phyloP scores from a whole-genome alignment of 2,888 invertebrate species.

The Philereme transversata region DNA sequence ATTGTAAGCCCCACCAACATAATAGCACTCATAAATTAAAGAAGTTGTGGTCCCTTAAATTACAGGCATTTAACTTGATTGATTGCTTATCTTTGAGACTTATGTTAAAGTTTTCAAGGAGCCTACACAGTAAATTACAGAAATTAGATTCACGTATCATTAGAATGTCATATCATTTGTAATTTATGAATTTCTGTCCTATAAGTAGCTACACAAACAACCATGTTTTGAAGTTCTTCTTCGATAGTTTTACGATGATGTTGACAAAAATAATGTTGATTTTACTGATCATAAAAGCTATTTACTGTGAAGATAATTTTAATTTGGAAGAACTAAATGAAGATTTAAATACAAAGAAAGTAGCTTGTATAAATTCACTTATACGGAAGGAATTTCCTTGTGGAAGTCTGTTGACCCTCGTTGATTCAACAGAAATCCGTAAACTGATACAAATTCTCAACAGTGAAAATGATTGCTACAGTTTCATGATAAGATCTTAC shows the following conservation, averaged over 20 bases:
- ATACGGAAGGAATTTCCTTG: constrained; percentile 45
- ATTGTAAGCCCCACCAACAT: no score
- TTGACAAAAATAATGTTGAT: constrained; percentile 20
- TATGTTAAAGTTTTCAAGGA: neutral
- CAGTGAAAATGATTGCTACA: constrained; percentile 43
- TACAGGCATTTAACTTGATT: no score
- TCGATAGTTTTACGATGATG: constrained; percentile 16
- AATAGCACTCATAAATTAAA: no score
- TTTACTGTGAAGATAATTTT: constrained; percentile 16
- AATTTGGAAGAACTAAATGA: neutral
- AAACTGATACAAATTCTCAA: constrained; percentile 43
- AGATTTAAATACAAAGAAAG: constrained; percentile 1
- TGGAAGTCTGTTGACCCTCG: constrained; percentile 42
- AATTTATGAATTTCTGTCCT: constrained; percentile 12
- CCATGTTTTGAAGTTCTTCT: neutral
- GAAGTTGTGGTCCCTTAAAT: no score
- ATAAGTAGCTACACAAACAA: constrained; percentile 15
- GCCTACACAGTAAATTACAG: neutral
- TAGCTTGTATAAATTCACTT: constrained; percentile 44
- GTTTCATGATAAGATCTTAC: constrained; percentile 44
- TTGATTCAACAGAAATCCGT: constrained; percentile 40
- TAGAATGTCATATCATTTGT: constrained; percentile 14
- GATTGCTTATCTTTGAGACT: no score
- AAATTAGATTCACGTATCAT: neutral
- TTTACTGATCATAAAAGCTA: constrained; percentile 17